phyloP scores from a whole-genome alignment of 2,797 vertebrate genomes.

The Luscinia megarhynchos region DNA sequence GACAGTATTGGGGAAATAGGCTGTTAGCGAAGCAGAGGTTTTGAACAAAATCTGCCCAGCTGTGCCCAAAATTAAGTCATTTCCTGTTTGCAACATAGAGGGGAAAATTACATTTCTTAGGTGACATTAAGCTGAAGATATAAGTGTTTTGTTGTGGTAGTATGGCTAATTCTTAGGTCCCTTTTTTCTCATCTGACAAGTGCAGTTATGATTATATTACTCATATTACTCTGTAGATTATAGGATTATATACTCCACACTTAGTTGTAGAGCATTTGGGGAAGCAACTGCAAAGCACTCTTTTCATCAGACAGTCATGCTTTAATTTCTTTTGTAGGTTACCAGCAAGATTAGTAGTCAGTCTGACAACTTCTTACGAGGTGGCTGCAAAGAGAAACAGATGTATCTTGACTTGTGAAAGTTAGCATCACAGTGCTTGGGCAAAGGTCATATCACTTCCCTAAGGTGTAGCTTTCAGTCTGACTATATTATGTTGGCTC shows the following conservation, averaged over 20 bases:
- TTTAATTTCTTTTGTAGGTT: background rate
- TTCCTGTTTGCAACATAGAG: background rate
- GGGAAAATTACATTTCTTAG: background rate
- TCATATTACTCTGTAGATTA: background rate
- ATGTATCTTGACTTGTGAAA: background rate
- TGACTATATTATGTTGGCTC: background rate
- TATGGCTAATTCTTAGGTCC: background rate
- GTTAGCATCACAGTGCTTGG: background rate
- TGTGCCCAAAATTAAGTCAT: background rate
- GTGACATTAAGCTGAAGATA: background rate
- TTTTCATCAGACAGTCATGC: background rate
- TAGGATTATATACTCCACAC: background rate
- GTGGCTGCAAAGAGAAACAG: background rate
- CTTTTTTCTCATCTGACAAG: background rate
- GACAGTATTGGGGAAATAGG: background rate
- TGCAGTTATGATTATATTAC: background rate
- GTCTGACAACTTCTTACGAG: background rate
- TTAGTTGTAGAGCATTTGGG: background rate
- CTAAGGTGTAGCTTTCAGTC: background rate
- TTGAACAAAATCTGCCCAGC: background rate
- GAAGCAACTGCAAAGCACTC: background rate
- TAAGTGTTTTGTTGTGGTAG: background rate
- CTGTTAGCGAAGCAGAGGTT: background rate
- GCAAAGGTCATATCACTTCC: background rate
- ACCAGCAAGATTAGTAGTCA: background rate